A percentile compares a stretch with the other conserved stretches of the same genome.
phyloP scores from a whole-genome alignment of 2,113 vertebrate genomes.

The rat (Rattus norvegicus) region GRCr8 NC_086028.1:26501001-26501500 shows the following conservation, averaged over 20 bases:
- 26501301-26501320: neutral
- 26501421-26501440: conserved; percentile 19
- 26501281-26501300: neutral
- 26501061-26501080: neutral
- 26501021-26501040: neutral
- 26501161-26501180: neutral
- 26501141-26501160: neutral
- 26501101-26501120: neutral
- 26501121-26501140: neutral
- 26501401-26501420: conserved; percentile 9
- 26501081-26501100: neutral
- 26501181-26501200: neutral
- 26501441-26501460: conserved; percentile 34
- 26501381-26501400: conserved; percentile 39
- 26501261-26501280: neutral
- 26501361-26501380: conserved; percentile 42
- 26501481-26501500: neutral
- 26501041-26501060: neutral
- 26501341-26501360: neutral
- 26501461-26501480: neutral
- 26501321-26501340: neutral
- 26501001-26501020: neutral
- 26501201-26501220: neutral
- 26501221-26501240: neutral
- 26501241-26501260: neutral